Base-by-base conservation (phyloP, 2,888 invertebrate genomes). In the Netelia inedita region DNA sequence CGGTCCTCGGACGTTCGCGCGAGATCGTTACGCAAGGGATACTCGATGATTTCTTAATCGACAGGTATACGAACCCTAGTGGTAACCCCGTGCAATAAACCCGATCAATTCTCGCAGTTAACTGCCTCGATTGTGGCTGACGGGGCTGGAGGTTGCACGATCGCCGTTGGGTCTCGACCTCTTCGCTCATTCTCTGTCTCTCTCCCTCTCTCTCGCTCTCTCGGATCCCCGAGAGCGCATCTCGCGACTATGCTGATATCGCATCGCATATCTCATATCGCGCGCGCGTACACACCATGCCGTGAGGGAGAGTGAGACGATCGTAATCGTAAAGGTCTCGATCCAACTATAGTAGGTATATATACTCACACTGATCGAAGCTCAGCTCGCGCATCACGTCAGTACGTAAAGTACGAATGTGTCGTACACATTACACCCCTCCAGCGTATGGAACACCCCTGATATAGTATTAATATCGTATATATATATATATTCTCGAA, bases 311-410 rank as follows among this genome's bases (percentile, higher is more conserved):
- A 53, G 55, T 73, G 68, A 61, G 59, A 78, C 75, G 65, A 76
- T 79, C 82, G 72, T 79, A 85, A 85, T 82, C 85, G 82, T 72
- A 11, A 11, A 82, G 85, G 79, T 82, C 79, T 82, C 79, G 85
- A 82, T 82, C 71, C 72, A 79, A 76, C 85, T 79, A 71, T 35
- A 35, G 35, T 35, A 35, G 5, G 35, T 61, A 61, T 63, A 35
- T 11, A 65, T 57, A 28, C 50, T 84, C 83, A 66, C 72, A 76
- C 50, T 76, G 81, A 84, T 84, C 81, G 59, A 81, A 84, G 78
- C 63, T 35, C 35, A 3, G 59, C 73, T 76, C 63, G 66, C 72
- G 69, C 78, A 82, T 76, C 80, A 72, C 53, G n/a, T 61, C 46
- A 41, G n/a, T 69, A 69, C 63, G 55, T 23, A 57, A 46, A 43